Conservation (phyloP, 2,113 vertebrate genomes). For the Theristicus caerulescens region DNA sequence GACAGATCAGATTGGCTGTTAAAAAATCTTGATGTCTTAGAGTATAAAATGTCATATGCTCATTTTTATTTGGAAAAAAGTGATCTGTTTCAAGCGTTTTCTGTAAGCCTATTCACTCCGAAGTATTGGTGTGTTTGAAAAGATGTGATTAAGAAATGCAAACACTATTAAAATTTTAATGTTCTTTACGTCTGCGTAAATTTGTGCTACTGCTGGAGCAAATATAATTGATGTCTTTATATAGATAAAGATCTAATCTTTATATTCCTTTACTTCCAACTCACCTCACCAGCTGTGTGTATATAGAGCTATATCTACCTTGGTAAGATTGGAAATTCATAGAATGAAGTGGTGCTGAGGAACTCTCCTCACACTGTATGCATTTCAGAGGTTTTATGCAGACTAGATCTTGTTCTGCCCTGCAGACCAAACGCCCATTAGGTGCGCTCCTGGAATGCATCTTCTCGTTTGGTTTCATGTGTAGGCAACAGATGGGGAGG, state of each 20-base stretch:
- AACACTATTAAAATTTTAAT: not conserved
- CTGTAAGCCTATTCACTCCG: not conserved
- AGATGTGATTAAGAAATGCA: not conserved
- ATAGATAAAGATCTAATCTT: not conserved
- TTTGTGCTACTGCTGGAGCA: not conserved
- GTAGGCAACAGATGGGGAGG: not conserved
- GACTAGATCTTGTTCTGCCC: not conserved
- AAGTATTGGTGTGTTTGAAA: not conserved
- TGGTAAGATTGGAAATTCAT: not conserved
- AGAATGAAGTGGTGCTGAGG: not conserved
- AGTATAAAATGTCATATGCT: not conserved
- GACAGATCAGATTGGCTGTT: not conserved
- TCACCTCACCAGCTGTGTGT: not conserved
- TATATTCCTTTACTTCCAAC: not conserved
- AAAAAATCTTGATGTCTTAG: not conserved
- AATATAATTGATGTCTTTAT: not conserved
- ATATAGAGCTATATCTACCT: not conserved
- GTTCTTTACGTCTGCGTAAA: not conserved
- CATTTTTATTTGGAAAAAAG: not conserved
- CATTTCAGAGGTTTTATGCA: not conserved
- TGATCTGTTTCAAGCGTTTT: not conserved
- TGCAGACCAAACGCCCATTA: not conserved
- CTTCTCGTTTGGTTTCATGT: not conserved
- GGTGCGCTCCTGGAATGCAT: accelerated
- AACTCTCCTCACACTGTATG: not conserved